Percentiles rank a stretch among this genome's conserved stretches.
phyloP scores from a whole-genome alignment of 2,113 vertebrate genomes.

The Peucedramus taeniatus region DNA sequence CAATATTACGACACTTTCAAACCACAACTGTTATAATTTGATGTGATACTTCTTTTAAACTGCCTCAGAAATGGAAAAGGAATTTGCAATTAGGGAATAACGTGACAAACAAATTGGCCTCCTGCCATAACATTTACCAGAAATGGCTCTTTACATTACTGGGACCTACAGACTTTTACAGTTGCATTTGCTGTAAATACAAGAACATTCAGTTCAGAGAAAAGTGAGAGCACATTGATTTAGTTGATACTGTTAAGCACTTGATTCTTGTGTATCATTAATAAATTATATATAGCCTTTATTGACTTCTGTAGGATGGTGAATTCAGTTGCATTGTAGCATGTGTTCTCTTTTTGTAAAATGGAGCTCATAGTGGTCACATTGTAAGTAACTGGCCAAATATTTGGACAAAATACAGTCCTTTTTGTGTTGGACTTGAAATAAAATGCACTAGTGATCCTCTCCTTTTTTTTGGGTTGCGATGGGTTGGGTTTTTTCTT shows the following conservation, averaged over 20 bases:
- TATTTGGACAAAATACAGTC: not conserved
- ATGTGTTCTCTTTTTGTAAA: not conserved
- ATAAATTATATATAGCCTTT: not conserved
- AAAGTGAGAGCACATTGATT: not conserved
- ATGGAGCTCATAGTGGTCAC: not conserved
- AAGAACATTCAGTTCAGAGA: not conserved
- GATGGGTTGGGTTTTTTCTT: not conserved
- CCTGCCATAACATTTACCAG: conserved; percentile 33
- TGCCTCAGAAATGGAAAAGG: conserved; percentile 26
- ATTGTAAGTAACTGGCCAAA: not conserved
- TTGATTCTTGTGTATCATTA: not conserved
- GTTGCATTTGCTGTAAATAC: not conserved
- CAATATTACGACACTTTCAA: conserved; percentile 42
- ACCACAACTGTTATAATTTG: conserved; percentile 30
- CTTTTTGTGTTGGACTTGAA: not conserved
- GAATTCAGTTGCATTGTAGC: not conserved
- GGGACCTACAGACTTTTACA: not conserved
- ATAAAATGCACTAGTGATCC: not conserved
- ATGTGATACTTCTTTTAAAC: conserved; percentile 29
- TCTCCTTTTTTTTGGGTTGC: not conserved
- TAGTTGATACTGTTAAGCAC: not conserved
- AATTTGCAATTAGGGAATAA: not conserved
- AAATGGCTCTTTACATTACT: not conserved
- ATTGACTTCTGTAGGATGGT: not conserved
- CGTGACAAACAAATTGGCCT: not conserved